These are phyloP conservation scores for Pangasius mekongensis DNA, from an alignment of 2,797 vertebrate genomes.

Conservation along the genomic window DNA sequence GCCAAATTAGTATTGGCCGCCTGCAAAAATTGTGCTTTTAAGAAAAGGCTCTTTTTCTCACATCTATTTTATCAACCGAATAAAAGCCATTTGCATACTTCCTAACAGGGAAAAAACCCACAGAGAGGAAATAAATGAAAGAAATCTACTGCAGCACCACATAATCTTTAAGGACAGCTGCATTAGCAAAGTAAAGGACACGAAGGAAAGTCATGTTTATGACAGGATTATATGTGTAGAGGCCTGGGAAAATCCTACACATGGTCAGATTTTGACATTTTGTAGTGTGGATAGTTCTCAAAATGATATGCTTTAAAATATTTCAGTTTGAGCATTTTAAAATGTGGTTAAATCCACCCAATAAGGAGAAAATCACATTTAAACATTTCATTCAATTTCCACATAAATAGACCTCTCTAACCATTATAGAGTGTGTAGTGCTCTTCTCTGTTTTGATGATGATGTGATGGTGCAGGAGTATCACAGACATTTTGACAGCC, in stretches of 20 bases:
- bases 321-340: neutral
- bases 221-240: neutral
- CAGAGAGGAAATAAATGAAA: conserved; percentile 23
- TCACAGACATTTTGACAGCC: too few relatives aligned
- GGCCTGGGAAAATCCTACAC: neutral
- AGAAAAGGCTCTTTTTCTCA: conserved; percentile 24
- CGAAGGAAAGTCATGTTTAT: neutral
- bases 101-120: neutral
- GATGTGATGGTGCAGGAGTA: too few relatives aligned
- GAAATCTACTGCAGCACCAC: neutral
- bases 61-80: conserved; percentile 22
- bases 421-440: too few relatives aligned
- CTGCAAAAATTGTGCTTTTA: conserved; percentile 10
- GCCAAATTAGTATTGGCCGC: conserved; percentile 27
- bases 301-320: neutral
- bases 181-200: neutral
- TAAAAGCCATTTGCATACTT: conserved; percentile 5
- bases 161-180: neutral
- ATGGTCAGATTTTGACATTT: neutral
- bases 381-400: neutral
- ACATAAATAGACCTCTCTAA: neutral
- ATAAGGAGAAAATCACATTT: neutral
- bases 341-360: neutral
- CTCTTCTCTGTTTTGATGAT: too few relatives aligned
- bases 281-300: neutral